phyloP scores from a whole-genome alignment of 2,113 vertebrate species.

The Lethenteron camtschaticum region DNA sequence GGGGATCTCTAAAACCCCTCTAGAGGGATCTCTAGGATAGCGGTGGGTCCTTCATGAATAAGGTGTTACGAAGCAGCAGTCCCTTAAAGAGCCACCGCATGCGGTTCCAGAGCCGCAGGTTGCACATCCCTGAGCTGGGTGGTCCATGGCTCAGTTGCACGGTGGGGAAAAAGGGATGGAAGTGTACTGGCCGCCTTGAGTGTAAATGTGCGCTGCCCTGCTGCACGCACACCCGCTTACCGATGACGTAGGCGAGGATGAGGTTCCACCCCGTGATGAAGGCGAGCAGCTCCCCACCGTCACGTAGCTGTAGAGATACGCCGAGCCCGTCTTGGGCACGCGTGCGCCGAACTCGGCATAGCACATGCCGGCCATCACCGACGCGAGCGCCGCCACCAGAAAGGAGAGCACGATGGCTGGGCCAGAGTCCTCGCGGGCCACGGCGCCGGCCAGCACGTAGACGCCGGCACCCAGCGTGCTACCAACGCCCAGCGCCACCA shows the following conservation, averaged over 20 bases:
- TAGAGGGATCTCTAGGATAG: too few species aligned
- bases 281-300: slow-evolving; percentile 75
- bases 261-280: slow-evolving; percentile 95
- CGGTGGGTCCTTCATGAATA: too few species aligned
- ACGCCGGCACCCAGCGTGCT: slow-evolving; percentile 82
- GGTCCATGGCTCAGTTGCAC: too few species aligned
- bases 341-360: slow-evolving; percentile 82
- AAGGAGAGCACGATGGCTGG: slow-evolving; percentile 78
- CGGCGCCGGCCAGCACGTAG: slow-evolving; percentile 67
- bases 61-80: too few species aligned
- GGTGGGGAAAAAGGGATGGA: too few species aligned
- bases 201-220: too few species aligned
- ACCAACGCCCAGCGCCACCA: slow-evolving; percentile 69
- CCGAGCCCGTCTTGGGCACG: slow-evolving; percentile 72
- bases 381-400: slow-evolving; percentile 63
- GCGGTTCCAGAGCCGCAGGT: too few species aligned
- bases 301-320: slow-evolving; percentile 88
- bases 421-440: slow-evolving; percentile 46
- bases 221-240: slow-evolving; percentile 22
- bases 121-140: too few species aligned
- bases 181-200: too few species aligned
- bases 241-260: slow-evolving; percentile 83
- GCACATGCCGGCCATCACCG: slow-evolving; percentile 71
- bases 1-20: too few species aligned
- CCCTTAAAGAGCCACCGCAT: too few species aligned